Conservation (phyloP, 1,140 invertebrate species). For the Ceratina australensis region DNA sequence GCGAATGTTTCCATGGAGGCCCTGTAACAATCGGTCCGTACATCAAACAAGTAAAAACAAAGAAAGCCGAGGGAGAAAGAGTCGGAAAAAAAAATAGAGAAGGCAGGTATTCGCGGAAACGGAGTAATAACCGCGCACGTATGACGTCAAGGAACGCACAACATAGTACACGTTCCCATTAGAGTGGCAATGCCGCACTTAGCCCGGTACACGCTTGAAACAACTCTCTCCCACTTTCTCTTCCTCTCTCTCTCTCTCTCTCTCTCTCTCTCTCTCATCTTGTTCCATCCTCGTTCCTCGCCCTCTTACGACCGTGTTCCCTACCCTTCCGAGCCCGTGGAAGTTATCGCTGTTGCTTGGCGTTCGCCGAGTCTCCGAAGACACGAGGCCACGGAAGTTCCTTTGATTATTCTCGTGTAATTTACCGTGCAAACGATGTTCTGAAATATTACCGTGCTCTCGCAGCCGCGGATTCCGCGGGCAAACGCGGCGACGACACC, state of each 20-base stretch:
- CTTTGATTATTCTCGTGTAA: constrained; percentile 52
- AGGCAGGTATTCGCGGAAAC: background rate
- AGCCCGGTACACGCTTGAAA: constrained; percentile 29
- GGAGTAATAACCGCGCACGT: constrained; percentile 39
- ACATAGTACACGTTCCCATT: constrained; percentile 38
- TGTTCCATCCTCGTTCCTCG: background rate
- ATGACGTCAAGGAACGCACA: constrained; percentile 38
- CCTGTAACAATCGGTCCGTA: background rate
- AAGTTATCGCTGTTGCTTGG: constrained; percentile 21
- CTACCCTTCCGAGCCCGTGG: constrained; percentile 1
- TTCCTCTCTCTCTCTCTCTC: background rate
- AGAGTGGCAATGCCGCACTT: constrained; percentile 49
- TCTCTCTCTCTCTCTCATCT: background rate
- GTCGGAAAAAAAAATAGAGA: background rate
- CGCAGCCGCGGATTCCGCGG: constrained; percentile 30
- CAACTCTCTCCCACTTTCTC: constrained; percentile 10
- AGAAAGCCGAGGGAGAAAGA: background rate
- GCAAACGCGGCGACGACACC: constrained; percentile 25
- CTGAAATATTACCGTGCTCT: constrained; percentile 47
- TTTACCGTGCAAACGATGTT: constrained; percentile 51
- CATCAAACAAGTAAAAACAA: background rate
- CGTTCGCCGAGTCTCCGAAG: constrained; percentile 30
- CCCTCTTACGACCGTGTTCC: background rate
- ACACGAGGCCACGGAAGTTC: constrained; percentile 25
- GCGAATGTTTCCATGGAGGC: too few relatives aligned